A percentile compares a stretch with the other conserved stretches of the same genome.
Conservation (phyloP, 2,888 invertebrate species). For the Temnothorax rugatulus region DNA sequence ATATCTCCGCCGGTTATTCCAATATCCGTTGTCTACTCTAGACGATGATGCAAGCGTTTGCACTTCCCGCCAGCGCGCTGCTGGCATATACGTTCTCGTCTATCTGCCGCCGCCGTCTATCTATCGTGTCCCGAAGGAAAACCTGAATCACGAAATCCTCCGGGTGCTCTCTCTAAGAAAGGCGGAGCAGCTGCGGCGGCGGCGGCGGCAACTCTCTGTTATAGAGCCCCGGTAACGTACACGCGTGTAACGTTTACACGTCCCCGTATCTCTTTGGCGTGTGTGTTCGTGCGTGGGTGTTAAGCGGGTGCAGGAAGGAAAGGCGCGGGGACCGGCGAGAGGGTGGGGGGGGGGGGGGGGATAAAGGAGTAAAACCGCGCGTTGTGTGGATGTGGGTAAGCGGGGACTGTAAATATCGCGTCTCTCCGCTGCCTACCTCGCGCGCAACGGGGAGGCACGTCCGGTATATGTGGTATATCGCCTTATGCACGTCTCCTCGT, state of each 20-base stretch:
- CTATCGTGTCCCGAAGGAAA: conserved; percentile 41
- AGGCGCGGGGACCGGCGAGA: not conserved
- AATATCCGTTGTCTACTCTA: conserved; percentile 50
- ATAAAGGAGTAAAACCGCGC: conserved; percentile 64
- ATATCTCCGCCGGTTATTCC: conserved; percentile 53
- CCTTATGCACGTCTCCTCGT: conserved; percentile 48
- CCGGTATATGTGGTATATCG: conserved; percentile 66
- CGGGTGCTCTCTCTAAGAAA: conserved; percentile 41
- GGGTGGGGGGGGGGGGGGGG: conserved; percentile 52
- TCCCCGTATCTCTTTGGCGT: conserved; percentile 31
- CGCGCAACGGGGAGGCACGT: conserved; percentile 73
- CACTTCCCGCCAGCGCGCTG: conserved; percentile 37
- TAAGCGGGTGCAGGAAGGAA: conserved; percentile 39
- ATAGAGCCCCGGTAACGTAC: conserved; percentile 30
- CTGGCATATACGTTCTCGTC: conserved; percentile 27
- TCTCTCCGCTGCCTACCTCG: conserved; percentile 74
- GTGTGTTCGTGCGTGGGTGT: conserved; percentile 67
- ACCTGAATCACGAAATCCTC: conserved; percentile 46
- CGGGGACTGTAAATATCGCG: conserved; percentile 76
- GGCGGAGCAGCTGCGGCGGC: conserved; percentile 47
- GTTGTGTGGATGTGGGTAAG: conserved; percentile 70
- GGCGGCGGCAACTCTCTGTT: conserved; percentile 8
- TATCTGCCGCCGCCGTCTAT: conserved; percentile 44
- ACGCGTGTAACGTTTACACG: conserved; percentile 51
- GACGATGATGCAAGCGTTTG: conserved; percentile 53